Percentiles rank a stretch among this genome's conserved stretches.
These are phyloP conservation scores for Arctia plantaginis DNA, from an alignment of 2,888 invertebrate genomes.

Conservation along the genomic window DNA sequence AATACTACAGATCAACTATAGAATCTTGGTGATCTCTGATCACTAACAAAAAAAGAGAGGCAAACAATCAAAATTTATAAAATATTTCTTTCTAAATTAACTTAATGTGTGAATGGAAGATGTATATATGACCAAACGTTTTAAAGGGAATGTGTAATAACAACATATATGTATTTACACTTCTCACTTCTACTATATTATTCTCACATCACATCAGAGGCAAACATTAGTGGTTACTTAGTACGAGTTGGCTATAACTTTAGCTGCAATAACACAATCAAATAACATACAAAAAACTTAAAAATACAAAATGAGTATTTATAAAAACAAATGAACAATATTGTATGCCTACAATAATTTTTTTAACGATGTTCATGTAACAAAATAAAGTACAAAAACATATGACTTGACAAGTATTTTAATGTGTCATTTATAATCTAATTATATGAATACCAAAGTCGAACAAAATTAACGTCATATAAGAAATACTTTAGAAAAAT, in stretches of 20 bases:
- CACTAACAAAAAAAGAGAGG: conserved; percentile 25
- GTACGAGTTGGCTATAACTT: conserved; percentile 15
- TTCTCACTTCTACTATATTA: no score
- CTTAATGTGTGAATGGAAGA: conserved; percentile 22
- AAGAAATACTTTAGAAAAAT: conserved; percentile 27
- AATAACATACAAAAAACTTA: conserved; percentile 27
- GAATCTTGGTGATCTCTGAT: conserved; percentile 27
- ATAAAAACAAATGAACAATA: conserved; percentile 27
- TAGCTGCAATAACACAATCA: conserved; percentile 23
- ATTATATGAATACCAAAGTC: conserved; percentile 25
- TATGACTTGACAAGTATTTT: conserved; percentile 9
- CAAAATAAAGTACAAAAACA: background rate
- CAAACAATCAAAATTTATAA: conserved; percentile 28
- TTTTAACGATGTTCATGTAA: conserved; percentile 3
- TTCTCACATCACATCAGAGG: conserved; percentile 15
- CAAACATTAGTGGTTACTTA: conserved; percentile 22
- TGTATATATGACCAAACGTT: conserved; percentile 24
- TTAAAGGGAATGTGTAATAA: conserved; percentile 50
- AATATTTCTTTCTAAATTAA: conserved; percentile 1
- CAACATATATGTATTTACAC: conserved; percentile 47
- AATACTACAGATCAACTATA: conserved; percentile 30
- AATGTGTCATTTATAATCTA: conserved; percentile 26
- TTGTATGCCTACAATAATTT: conserved; percentile 14
- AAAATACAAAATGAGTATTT: conserved; percentile 46
- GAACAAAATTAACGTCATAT: conserved; percentile 30